A percentile compares a stretch with the other conserved stretches of the same genome.
These are phyloP conservation scores for Melanotaenia pygmaea DNA, from an alignment of 2,797 vertebrate genomes.

Conservation along the genomic window DNA sequence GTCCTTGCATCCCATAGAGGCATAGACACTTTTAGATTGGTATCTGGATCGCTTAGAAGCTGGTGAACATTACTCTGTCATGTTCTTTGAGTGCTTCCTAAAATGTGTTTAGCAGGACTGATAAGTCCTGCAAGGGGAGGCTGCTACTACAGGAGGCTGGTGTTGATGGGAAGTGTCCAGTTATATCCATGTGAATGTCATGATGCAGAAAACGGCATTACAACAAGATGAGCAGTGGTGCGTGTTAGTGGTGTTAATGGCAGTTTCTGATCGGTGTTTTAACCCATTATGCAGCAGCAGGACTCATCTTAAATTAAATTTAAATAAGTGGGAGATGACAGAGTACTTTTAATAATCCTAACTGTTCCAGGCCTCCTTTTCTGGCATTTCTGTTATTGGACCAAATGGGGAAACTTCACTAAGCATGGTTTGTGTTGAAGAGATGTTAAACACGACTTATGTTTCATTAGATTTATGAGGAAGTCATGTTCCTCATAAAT, in stretches of 20 bases:
- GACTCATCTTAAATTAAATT: slow-evolving; percentile 12
- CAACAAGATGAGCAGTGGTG: neutral
- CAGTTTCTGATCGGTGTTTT: neutral
- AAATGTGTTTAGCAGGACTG: neutral
- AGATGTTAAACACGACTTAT: slow-evolving; percentile 69
- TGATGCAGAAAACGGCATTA: neutral
- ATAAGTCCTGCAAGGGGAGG: neutral
- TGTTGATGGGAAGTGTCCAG: neutral
- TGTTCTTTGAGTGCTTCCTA: neutral
- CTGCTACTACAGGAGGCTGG: neutral
- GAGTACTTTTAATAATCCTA: slow-evolving; percentile 38
- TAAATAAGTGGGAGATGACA: slow-evolving; percentile 20
- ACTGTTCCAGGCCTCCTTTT: slow-evolving; percentile 44
- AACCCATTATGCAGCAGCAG: neutral
- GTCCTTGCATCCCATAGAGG: neutral
- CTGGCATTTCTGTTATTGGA: slow-evolving; percentile 58
- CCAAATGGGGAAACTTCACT: slow-evolving; percentile 57
- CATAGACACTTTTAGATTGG: neutral
- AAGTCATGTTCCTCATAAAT: slow-evolving; percentile 49
- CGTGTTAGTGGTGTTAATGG: neutral
- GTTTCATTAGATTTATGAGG: slow-evolving; percentile 53
- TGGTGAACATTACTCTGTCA: neutral
- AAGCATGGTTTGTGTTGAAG: slow-evolving; percentile 61
- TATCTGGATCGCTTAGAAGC: neutral
- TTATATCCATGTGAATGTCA: neutral